Conservation (phyloP, 2,888 invertebrate species). For the Eupithecia abbreviata region DNA sequence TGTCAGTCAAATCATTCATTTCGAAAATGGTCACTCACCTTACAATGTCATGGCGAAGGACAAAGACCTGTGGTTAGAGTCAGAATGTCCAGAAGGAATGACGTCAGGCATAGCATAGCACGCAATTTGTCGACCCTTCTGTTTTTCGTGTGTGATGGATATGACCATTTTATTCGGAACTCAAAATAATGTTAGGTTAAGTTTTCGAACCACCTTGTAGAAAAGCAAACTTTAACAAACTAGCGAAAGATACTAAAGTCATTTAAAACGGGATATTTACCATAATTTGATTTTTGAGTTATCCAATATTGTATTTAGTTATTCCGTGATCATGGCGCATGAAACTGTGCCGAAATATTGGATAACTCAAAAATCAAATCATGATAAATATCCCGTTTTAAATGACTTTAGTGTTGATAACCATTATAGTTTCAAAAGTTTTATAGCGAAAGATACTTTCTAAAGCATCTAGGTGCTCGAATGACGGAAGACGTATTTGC, state of each 20-base stretch:
- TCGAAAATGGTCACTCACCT: conserved; percentile 11
- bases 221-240: not conserved
- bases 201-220: not conserved
- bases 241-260: too few species aligned
- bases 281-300: too few species aligned
- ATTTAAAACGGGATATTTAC: too few species aligned
- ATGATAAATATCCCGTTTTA: too few species aligned
- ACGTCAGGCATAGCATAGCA: conserved; percentile 9
- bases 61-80: conserved; percentile 14
- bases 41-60: conserved; percentile 9
- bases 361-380: too few species aligned
- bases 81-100: conserved; percentile 1
- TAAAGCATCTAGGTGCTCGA: too few species aligned
- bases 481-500: too few species aligned
- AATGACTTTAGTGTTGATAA: too few species aligned
- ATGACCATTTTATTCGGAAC: not conserved
- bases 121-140: conserved; percentile 6
- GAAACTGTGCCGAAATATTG: too few species aligned
- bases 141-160: not conserved
- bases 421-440: too few species aligned
- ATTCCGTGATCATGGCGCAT: too few species aligned
- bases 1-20: conserved; percentile 1
- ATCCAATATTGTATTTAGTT: too few species aligned
- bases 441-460: not conserved
- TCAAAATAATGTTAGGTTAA: not conserved